Evolutionary conservation across 2,113 vertebrate species (phyloP), one percentile per base, ranked within the genome.

Genomic region (Psammodynastes pulverulentus): DNA sequence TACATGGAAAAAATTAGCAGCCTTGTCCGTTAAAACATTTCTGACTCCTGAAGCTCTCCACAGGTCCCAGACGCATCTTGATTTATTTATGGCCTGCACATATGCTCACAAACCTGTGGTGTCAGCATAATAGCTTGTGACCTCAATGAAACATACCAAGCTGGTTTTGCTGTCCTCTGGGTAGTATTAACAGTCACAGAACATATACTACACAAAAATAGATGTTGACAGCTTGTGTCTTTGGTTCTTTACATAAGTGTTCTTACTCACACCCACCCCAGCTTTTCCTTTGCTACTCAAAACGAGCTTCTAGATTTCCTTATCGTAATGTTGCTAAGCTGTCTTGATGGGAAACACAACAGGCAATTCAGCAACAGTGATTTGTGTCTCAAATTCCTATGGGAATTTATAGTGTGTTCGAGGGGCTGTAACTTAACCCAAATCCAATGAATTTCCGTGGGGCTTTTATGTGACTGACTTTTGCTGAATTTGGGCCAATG

Each of bases 1-100:
- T 94, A 90, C 89, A 43, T 95, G 86, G 43, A 49, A 48, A 87
- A 95, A 92, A 72, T 92, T 91, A 88, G 26, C 45, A 34, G 45
- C 87, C 54, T 0, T 90, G 0, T 46, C 34, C 46, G 62, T 23
- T 91, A 72, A 91, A 90, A 1, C 89, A 62, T 91, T 62, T 72
- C 34, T 29, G 87, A 90, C 89, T 39, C 12, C 93, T 90, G 49
- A 92, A 93, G 29, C n/a, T 89, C 10, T 86, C 53, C 46, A 93
- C 87, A 86, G 34, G 85, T 19, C 43, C 90, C 87, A 29, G 26
- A 92, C 24, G 94, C 94, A 92, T 51, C 10, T 93, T 90, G 62
- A 43, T 19, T 84, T 52, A 94, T 84, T 58, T 72, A 87, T 24
- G 5, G 34, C 4, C 67, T 0, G 3, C 34, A 23, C 26, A 23